These are phyloP conservation scores for Netelia melanura DNA, from an alignment of 2,888 invertebrate genomes.

Conservation along the genomic window DNA sequence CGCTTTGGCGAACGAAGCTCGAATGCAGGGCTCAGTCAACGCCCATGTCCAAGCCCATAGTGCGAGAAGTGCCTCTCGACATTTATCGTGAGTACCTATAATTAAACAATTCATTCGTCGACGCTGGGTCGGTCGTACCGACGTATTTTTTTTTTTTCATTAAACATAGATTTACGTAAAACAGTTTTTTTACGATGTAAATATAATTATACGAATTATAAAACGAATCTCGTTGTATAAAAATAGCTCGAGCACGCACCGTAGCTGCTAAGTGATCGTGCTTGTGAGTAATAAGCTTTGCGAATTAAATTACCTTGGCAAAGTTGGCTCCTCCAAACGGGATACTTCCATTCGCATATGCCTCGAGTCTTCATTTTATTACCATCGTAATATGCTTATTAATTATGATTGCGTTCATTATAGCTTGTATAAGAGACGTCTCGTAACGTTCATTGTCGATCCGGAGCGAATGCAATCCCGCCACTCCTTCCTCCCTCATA, in stretches of 20 bases:
- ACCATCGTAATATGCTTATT: constrained; percentile 50
- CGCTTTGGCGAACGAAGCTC: constrained; percentile 90
- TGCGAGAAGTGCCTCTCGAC: constrained; percentile 91
- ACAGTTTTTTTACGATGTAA: too few relatives aligned
- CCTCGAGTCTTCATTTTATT: constrained; percentile 8
- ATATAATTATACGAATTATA: too few relatives aligned
- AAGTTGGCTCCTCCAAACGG: constrained; percentile 6
- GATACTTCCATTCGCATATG: neutral
- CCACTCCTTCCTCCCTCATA: neutral
- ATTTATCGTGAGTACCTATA: constrained; percentile 87
- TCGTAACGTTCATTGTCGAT: constrained; percentile 30
- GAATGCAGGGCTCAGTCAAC: constrained; percentile 93
- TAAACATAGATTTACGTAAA: too few relatives aligned
- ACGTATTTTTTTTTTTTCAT: too few relatives aligned
- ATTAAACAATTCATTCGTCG: neutral
- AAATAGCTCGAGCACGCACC: too few relatives aligned
- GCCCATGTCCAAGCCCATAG: constrained; percentile 89
- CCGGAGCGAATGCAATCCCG: neutral
- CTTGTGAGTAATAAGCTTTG: constrained; percentile 24
- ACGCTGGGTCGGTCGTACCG: too few relatives aligned
- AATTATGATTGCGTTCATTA: constrained; percentile 30
- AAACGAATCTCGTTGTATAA: too few relatives aligned
- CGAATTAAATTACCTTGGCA: constrained; percentile 6
- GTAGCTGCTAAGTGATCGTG: too few relatives aligned
- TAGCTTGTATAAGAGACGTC: constrained; percentile 12